A percentile compares a stretch with the other conserved stretches of the same genome.
phyloP scores from a whole-genome alignment of 1,140 invertebrate species.

The Brachionus calyciflorus region DNA sequence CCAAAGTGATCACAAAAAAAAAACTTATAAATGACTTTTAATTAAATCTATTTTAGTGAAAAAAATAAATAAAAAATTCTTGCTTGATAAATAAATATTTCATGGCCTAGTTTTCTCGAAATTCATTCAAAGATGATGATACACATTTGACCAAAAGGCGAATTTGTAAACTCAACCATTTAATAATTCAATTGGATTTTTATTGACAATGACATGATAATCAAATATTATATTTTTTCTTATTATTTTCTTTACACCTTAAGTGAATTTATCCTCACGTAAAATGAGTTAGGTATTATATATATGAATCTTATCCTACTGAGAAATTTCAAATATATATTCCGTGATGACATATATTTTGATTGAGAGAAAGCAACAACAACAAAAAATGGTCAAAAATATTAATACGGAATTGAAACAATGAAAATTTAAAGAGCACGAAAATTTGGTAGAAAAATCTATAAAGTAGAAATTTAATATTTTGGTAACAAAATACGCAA shows the following conservation, averaged over 20 bases:
- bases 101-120: conserved; percentile 24
- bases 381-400: too few species aligned
- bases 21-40: conserved; percentile 42
- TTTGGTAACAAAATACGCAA: background rate
- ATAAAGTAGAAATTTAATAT: conserved; percentile 40
- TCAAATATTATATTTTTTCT: too few species aligned
- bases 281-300: background rate
- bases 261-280: background rate
- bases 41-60: conserved; percentile 44
- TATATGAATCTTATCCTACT: background rate
- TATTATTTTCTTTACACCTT: background rate
- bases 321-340: background rate
- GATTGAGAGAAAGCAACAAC: too few species aligned
- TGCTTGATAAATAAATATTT: conserved; percentile 38
- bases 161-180: conserved; percentile 30
- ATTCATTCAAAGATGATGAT: background rate
- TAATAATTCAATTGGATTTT: too few species aligned
- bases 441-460: conserved; percentile 4
- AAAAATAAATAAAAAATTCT: background rate
- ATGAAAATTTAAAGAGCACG: too few species aligned
- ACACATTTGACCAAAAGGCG: too few species aligned
- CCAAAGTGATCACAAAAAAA: background rate
- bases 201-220: conserved; percentile 11
- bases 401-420: too few species aligned
- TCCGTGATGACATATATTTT: background rate